Percentiles rank a stretch among this genome's conserved stretches.
These are phyloP conservation scores for Bursaphelenchus mucronatus DNA, from an alignment of 1,140 invertebrate genomes.

Conservation along the genomic window DNA sequence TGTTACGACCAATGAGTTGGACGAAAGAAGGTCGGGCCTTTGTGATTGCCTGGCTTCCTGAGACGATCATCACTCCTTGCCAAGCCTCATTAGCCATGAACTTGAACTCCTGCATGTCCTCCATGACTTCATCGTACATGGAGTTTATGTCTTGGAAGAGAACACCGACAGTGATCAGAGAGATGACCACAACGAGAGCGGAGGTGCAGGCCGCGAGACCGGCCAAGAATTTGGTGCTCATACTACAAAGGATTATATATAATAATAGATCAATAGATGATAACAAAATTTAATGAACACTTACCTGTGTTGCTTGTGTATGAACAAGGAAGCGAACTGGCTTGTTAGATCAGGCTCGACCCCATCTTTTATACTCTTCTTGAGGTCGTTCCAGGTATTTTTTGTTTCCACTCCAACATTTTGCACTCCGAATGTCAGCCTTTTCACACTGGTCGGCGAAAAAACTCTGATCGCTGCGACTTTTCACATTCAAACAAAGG, in stretches of 20 bases:
- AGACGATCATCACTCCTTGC: slow-evolving; percentile 21
- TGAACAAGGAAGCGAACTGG: no score
- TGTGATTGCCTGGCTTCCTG: background rate
- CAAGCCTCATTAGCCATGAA: slow-evolving; percentile 37
- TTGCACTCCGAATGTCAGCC: no score
- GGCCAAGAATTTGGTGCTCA: slow-evolving; percentile 34
- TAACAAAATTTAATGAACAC: no score
- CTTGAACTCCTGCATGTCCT: slow-evolving; percentile 42
- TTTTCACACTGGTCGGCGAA: no score
- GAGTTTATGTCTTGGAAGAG: slow-evolving; percentile 45
- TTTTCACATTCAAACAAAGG: no score
- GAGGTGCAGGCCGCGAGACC: slow-evolving; percentile 25
- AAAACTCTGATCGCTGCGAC: no score
- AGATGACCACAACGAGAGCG: slow-evolving; percentile 33
- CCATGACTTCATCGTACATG: slow-evolving; percentile 43
- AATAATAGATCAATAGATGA: no score
- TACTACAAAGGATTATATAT: background rate
- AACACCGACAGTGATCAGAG: slow-evolving; percentile 32
- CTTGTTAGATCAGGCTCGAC: no score
- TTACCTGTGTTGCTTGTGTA: no score
- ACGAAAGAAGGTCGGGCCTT: background rate
- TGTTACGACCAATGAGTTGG: slow-evolving; percentile 1
- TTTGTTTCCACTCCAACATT: no score
- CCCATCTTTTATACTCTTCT: no score
- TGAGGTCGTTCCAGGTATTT: no score